A percentile compares a stretch with the other conserved stretches of the same genome.
These are phyloP conservation scores for Scelioninae gen. 2 DNA, from an alignment of 2,888 invertebrate species.

Conservation along the genomic window DNA sequence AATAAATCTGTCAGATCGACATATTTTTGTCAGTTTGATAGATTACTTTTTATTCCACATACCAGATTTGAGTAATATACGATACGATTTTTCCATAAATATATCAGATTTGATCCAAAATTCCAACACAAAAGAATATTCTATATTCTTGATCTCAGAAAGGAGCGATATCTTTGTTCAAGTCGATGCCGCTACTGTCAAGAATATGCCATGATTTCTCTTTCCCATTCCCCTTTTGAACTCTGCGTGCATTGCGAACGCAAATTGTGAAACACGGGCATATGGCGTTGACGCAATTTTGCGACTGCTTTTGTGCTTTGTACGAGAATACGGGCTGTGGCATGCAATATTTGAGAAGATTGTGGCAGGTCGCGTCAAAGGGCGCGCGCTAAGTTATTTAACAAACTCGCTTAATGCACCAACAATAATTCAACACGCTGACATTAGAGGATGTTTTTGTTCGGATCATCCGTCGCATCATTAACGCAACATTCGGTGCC, in stretches of 20 bases:
- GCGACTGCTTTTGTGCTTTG: conserved; percentile 27
- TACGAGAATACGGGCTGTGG: neutral
- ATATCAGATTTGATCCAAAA: too few relatives aligned
- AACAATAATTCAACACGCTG: conserved; percentile 11
- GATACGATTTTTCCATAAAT: too few relatives aligned
- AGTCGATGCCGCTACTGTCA: too few relatives aligned
- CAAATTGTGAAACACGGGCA: neutral
- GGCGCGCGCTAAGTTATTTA: conserved; percentile 19
- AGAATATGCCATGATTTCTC: too few relatives aligned
- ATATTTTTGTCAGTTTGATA: too few relatives aligned
- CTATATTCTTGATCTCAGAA: too few relatives aligned
- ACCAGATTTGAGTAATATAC: too few relatives aligned
- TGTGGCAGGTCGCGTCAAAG: neutral
- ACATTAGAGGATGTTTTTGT: neutral
- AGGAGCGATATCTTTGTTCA: too few relatives aligned
- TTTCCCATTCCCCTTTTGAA: too few relatives aligned
- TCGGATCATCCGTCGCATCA: neutral
- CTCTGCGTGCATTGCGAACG: conserved; percentile 30
- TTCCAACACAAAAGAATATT: too few relatives aligned
- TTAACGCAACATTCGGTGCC: neutral
- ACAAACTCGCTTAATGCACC: conserved; percentile 2
- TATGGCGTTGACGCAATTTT: conserved; percentile 1
- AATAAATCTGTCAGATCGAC: too few relatives aligned
- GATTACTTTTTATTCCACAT: too few relatives aligned
- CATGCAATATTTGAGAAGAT: conserved; percentile 12